Base-by-base conservation (phyloP, 1,140 invertebrate genomes). In the Microplitis mediator region DNA sequence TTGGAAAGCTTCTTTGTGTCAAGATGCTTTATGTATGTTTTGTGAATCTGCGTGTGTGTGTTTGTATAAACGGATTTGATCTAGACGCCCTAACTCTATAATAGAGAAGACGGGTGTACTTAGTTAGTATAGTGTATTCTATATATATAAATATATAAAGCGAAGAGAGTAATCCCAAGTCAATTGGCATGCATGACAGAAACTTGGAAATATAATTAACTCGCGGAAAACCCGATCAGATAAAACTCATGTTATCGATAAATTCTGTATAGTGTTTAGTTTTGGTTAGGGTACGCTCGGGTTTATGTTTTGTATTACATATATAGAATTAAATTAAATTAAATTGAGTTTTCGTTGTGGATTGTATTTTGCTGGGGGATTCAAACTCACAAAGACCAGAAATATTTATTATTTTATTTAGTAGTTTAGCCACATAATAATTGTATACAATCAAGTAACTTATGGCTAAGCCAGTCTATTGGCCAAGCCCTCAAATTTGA, bases 191-290 rank as follows among this genome's bases (percentile, higher is more conserved):
- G 71, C 71, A 72, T 58, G 64, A 54, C 64, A 54, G 16, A 51
- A 65, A 34, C 4, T 45, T n/a, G 54, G 64, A 67, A 72, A 72
- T 72, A 72, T 72, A 72, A 72, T 72, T 72, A 72, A 72, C 71
- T 72, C 35, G 64, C 63, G 54, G 39, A 67, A 72, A 72, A 61
- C 64, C 36, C 71, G 64, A 72, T 72, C 64, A 51, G 71, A 72
- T 72, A 72, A 67, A 32, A 14, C 35, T 16, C 23, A 16, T 16
- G 11, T n/a, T 36, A 71, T 64, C 60, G 60, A 64, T 34, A 45
- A 31, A 61, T 32, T 61, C 58, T 8, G 8, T 23, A 23, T 56
- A 16, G 52, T 56, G 52, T 56, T 14, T 56, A 35, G 34, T 45
- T 51, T 65, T n/a, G 14, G 9, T 58, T 51, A 51, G 32, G 23